A percentile compares a stretch with the other conserved stretches of the same genome.
Evolutionary conservation across 2,797 vertebrate genomes (phyloP).

Genomic region (Hybognathus amarus): DNA sequence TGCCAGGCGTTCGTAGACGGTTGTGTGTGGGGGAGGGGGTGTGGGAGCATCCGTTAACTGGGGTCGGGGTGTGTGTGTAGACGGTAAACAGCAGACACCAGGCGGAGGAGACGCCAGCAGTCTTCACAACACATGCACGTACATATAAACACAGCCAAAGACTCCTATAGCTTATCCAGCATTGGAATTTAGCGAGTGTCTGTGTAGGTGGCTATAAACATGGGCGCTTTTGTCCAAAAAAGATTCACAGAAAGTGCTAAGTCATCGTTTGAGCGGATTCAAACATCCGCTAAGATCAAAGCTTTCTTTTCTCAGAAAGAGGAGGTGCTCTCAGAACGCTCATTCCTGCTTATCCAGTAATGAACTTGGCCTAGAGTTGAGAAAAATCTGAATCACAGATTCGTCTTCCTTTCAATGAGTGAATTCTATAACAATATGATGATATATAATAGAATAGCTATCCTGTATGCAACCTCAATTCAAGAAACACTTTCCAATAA

Average conservation of each 20-base stretch:
- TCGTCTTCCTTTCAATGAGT: not conserved
- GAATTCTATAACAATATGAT: not conserved
- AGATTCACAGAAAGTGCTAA: constrained; percentile 28
- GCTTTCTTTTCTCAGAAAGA: not conserved
- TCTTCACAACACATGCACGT: constrained; percentile 12
- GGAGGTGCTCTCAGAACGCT: not conserved
- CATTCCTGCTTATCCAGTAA: constrained; percentile 21
- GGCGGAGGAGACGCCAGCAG: constrained; percentile 3
- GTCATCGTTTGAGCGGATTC: constrained; percentile 14
- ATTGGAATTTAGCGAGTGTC: constrained; percentile 42
- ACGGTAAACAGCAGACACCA: constrained; percentile 75
- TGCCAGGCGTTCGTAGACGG: constrained; percentile 76
- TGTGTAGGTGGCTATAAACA: constrained; percentile 30
- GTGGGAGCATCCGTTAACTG: constrained; percentile 72
- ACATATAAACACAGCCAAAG: constrained; percentile 37
- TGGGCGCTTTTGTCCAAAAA: constrained; percentile 7
- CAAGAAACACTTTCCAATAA: not conserved
- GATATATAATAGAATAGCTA: not conserved
- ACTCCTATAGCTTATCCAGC: constrained; percentile 25
- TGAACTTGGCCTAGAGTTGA: not conserved
- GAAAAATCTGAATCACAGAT: not conserved
- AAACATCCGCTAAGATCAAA: constrained; percentile 37
- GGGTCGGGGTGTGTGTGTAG: constrained; percentile 28
- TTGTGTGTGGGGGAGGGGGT: constrained; percentile 67
- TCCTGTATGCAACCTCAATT: not conserved